phyloP scores from a whole-genome alignment of 1,140 invertebrate genomes.

The Diabrotica undecimpunctata region DNA sequence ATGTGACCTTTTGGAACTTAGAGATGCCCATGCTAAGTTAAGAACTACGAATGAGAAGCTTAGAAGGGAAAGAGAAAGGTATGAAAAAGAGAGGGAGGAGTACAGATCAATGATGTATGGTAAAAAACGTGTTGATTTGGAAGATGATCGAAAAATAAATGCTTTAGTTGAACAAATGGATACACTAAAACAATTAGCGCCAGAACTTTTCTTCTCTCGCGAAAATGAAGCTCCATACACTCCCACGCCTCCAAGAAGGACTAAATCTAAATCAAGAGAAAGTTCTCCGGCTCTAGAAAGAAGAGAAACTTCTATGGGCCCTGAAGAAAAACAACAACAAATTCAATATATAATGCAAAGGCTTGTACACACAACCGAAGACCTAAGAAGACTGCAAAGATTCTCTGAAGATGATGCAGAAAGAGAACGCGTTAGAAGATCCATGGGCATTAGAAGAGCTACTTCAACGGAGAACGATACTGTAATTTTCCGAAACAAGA shows the following conservation, averaged over 20 bases:
- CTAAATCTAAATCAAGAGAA: constrained; percentile 57
- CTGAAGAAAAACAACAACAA: constrained; percentile 41
- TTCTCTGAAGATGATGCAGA: constrained; percentile 52
- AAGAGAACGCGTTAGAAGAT: constrained; percentile 46
- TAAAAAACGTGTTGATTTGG: constrained; percentile 55
- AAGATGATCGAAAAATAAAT: constrained; percentile 64
- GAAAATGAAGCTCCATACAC: constrained; percentile 45
- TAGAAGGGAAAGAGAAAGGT: constrained; percentile 77
- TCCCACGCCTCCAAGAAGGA: constrained; percentile 56
- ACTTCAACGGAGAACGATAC: constrained; percentile 50
- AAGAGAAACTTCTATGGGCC: constrained; percentile 37
- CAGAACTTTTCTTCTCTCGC: constrained; percentile 54
- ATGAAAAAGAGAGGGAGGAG: constrained; percentile 78
- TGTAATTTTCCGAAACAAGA: constrained; percentile 34
- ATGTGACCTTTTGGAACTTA: constrained; percentile 80
- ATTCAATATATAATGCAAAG: constrained; percentile 46
- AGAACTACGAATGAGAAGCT: constrained; percentile 89
- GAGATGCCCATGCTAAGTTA: constrained; percentile 87
- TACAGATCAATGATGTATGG: constrained; percentile 52
- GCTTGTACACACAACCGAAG: constrained; percentile 53
- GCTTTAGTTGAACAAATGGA: constrained; percentile 74
- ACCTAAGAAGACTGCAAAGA: constrained; percentile 50
- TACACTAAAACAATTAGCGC: constrained; percentile 68
- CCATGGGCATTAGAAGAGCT: constrained; percentile 47
- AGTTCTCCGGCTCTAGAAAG: constrained; percentile 56